These are phyloP conservation scores for Pseudorectes ferrugineus DNA, from an alignment of 2,113 vertebrate genomes.

Conservation along the genomic window DNA sequence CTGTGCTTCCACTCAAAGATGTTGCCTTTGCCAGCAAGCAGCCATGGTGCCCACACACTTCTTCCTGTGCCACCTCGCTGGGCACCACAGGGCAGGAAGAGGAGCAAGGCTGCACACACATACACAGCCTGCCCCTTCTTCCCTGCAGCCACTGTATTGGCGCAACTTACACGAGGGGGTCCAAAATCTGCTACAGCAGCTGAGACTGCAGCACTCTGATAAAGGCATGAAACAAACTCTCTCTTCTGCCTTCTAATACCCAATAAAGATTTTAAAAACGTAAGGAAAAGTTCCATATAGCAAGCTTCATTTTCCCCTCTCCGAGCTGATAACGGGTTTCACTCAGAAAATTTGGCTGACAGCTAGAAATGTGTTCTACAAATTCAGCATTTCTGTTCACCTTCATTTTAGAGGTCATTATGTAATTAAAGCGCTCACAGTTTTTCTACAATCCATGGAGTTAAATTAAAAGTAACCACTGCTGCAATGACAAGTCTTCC, in stretches of 20 bases:
- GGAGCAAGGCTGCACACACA: neutral
- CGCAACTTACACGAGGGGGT: rapidly evolving
- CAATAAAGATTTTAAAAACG: neutral
- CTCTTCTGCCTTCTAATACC: neutral
- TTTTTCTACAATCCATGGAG: neutral
- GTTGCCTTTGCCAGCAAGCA: neutral
- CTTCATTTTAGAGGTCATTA: neutral
- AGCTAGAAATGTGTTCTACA: neutral
- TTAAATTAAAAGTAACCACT: neutral
- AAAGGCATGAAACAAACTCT: neutral
- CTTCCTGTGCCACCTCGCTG: neutral
- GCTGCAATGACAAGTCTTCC: neutral
- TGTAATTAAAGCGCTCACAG: neutral
- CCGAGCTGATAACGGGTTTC: neutral
- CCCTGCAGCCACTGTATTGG: neutral
- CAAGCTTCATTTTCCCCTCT: neutral
- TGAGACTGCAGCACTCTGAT: neutral
- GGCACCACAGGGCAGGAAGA: neutral
- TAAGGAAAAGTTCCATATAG: neutral
- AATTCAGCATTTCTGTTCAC: neutral
- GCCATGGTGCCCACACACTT: neutral
- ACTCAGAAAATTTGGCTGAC: neutral
- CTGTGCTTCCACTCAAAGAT: neutral
- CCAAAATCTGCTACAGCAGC: neutral
- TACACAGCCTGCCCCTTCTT: neutral